Evolutionary conservation across 2,888 invertebrate genomes (phyloP), one percentile per base, ranked within the genome.

Genomic region (Torymus auratus): DNA sequence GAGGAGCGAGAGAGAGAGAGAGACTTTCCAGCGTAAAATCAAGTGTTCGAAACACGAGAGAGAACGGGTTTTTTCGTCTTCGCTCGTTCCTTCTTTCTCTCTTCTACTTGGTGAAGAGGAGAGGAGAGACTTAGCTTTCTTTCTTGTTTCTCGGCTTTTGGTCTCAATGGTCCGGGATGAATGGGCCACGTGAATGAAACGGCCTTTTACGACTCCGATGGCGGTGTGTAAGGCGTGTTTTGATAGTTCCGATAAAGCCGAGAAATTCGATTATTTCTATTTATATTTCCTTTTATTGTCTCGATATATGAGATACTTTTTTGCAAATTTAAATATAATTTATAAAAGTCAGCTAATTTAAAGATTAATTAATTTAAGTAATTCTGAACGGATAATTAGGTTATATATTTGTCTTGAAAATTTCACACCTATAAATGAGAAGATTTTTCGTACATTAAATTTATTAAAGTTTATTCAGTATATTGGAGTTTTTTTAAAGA

Each of bases 121-220:
- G 55, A 52, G 58, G 17, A 58, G 65, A 75, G 65, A 75, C 28
- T 71, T 75, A n/a, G 80, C 78, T 81, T 70, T 77, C 62, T 76
- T 74, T 74, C 74, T 78, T 65, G 62, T 72, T 78, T 75, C 68
- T 71, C 64, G 60, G 69, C 69, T 65, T 56, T 70, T 56, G 50
- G 62, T 65, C 72, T 78, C 71, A 82, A 82, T 82, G 82, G 75
- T 52, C 53, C 14, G 67, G 79, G 77, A 80, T 82, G 82, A 82
- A 82, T 82, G 82, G 80, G 70, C 76, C 74, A 13, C 72, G 55
- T 80, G 77, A 80, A 82, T 80, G 79, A 65, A 80, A 80, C 77
- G 61, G 69, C 23, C 77, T 82, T 64, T 80, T 77, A 80, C 82
- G 74, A 53, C 28, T 50, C 67, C 67, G 61, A 67, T 55, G 41